Percentiles rank a stretch among this genome's conserved stretches.
Conservation (phyloP, 2,113 vertebrate species). For the Phoenicopterus ruber region DNA sequence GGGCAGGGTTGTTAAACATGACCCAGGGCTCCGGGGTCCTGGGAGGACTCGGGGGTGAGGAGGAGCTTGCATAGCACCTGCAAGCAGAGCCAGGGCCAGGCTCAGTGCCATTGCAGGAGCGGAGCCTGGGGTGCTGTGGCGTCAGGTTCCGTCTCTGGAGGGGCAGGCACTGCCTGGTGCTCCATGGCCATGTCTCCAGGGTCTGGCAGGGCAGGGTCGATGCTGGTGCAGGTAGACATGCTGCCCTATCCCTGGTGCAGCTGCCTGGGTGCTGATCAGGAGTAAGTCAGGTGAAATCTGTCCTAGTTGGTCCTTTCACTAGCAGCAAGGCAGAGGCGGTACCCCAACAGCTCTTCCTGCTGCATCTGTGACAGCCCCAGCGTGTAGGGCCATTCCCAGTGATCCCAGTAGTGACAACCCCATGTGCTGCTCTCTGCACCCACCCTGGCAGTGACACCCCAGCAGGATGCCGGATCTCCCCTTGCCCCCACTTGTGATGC, state of each 20-base stretch:
- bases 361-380: fast-evolving
- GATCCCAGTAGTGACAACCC: background rate
- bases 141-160: fast-evolving
- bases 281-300: background rate
- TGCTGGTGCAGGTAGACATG: background rate
- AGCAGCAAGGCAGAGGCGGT: background rate
- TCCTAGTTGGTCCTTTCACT: background rate
- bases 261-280: background rate
- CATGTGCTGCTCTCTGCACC: background rate
- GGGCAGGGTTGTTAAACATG: background rate
- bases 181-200: fast-evolving
- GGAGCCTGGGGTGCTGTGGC: background rate
- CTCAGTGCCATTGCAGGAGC: fast-evolving
- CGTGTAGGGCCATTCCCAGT: fast-evolving
- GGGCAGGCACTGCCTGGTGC: background rate
- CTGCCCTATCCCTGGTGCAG: background rate
- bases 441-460: background rate
- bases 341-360: background rate
- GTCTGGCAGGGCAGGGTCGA: background rate
- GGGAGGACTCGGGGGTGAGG: fast-evolving
- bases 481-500: background rate
- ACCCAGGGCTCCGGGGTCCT: background rate
- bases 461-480: background rate
- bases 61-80: background rate
- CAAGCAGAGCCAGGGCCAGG: fast-evolving